Evolutionary conservation across 2,888 invertebrate species (phyloP), one percentile per base, ranked within the genome.

Genomic region (Mythimna pallens): DNA sequence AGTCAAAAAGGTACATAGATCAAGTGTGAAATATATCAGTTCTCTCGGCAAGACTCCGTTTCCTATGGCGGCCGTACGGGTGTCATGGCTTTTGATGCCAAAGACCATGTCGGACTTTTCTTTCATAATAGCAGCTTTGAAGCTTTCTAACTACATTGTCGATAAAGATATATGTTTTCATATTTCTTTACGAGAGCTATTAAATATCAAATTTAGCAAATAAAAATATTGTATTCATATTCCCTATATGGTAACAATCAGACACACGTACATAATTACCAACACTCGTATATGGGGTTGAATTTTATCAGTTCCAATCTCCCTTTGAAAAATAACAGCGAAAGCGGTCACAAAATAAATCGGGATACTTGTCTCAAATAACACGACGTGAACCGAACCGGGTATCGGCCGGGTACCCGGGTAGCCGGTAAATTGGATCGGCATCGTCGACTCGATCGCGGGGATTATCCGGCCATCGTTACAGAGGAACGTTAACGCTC

Each of bases 341-440:
- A 77, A 78, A 83, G 65, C 70, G 65, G 76, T 80, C 80, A 77
- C 78, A 77, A 83, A 84, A 83, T 81, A 86, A 84, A 80, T 73
- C 80, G 68, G 80, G 66, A 80, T 80, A 74, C 81, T 86, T 82
- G 82, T 83, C 78, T 86, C 82, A 77, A 86, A 86, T 87, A 86
- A 86, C 84, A 86, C 79, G 80, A 80, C 75, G 84, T 82, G 80
- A 83, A 84, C 84, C 71, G 80, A 73, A 86, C 83, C 85, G 86
- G 84, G 70, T 77, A 79, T 85, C 74, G 43, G 62, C 76, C 65
- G 73, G 77, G 65, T 68, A 36, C 12, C 83, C 86, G 84, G 65
- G 68, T 65, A 50, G 25, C 65, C 70, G 72, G 89, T 88, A 91
- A 92, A 93, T 92, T 93, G 92, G 92, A 92, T 91, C 86, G 86